A percentile compares a stretch with the other conserved stretches of the same genome.
Conservation (phyloP, 23 tunicate species). For the Trididemnum clinides region DNA sequence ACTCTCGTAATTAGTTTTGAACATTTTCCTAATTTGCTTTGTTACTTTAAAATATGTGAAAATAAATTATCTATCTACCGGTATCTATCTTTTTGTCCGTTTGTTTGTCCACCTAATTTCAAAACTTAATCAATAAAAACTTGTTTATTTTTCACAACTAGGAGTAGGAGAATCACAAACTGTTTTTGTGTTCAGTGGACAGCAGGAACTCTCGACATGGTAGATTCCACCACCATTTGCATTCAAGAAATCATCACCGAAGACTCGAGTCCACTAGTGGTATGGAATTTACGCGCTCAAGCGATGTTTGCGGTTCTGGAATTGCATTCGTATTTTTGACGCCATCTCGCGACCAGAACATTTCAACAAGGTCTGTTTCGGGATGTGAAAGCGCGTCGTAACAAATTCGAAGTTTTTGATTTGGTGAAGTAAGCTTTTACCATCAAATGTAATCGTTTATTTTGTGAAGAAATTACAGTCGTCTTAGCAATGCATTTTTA, state of each 20-base stretch:
- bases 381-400: too few species aligned
- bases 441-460: not conserved
- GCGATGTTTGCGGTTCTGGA: conserved; percentile 98
- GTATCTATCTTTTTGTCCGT: too few species aligned
- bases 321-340: conserved; percentile 87
- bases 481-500: not conserved
- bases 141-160: too few species aligned
- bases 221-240: conserved; percentile 63
- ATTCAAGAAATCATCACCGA: not conserved
- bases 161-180: too few species aligned
- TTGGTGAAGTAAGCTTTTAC: not conserved
- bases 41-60: too few species aligned
- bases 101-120: too few species aligned
- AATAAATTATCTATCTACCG: too few species aligned
- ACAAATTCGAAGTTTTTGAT: not conserved
- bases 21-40: too few species aligned
- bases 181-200: conserved; percentile 70
- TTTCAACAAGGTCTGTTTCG: conserved; percentile 91
- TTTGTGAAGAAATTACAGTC: too few species aligned
- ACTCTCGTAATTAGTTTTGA: too few species aligned
- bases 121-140: too few species aligned
- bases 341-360: conserved; percentile 87
- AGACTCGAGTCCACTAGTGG: conserved; percentile 45
- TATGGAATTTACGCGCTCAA: conserved; percentile 96
- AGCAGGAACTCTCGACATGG: conserved; percentile 65